phyloP scores from a whole-genome alignment of 64 coral and sea anemone genomes.

The Stichodactyla helianthus region DNA sequence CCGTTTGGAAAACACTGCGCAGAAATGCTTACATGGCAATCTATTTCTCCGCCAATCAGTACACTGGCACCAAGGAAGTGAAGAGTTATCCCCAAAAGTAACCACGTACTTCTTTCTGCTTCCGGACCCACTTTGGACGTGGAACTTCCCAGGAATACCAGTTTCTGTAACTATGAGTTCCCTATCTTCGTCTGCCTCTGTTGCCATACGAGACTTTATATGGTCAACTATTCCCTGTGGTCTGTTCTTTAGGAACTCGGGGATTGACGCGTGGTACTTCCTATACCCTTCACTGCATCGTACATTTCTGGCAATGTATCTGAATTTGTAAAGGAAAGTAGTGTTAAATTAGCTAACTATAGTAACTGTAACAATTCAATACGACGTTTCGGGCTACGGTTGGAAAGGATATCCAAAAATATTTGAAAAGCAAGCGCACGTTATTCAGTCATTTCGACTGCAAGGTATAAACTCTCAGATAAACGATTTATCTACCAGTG shows the following conservation, averaged over 20 bases:
- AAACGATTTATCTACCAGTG: too few relatives aligned
- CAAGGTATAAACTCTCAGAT: too few relatives aligned
- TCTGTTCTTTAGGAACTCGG: conserved; percentile 17
- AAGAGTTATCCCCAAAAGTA: background rate
- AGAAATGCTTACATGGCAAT: conserved; percentile 47
- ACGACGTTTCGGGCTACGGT: too few relatives aligned
- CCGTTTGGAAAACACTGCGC: background rate
- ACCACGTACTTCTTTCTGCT: background rate
- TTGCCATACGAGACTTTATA: background rate
- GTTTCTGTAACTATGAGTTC: background rate
- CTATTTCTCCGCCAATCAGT: conserved; percentile 22
- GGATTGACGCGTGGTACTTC: conserved; percentile 8
- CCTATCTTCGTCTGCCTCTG: background rate
- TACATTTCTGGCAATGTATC: conserved; percentile 28
- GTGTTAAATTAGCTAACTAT: too few relatives aligned
- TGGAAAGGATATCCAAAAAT: too few relatives aligned
- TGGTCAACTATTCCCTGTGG: conserved; percentile 14
- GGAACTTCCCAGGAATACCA: background rate
- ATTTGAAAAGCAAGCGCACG: too few relatives aligned
- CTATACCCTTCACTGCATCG: conserved; percentile 4
- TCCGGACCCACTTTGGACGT: background rate
- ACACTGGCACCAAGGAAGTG: conserved; percentile 13
- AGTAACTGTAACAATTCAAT: too few relatives aligned
- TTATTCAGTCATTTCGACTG: too few relatives aligned
- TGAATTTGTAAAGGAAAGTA: background rate